Base-by-base conservation (phyloP, 1,140 invertebrate species). In the Calycopis cecrops region DNA sequence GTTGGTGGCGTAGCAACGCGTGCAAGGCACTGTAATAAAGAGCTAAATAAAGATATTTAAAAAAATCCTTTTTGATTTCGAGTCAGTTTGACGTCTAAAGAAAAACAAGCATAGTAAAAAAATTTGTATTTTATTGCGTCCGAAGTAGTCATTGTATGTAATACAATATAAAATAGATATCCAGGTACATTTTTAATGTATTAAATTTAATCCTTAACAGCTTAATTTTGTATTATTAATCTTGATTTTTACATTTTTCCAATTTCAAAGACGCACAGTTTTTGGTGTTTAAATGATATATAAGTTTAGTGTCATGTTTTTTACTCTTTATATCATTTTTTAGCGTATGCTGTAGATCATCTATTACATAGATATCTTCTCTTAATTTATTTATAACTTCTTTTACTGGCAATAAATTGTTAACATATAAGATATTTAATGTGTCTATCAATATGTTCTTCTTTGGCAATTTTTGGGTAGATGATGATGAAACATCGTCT, bases 331-430 rank as follows among this genome's bases (percentile, higher is more conserved):
- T 16, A 16, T 44, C 16, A 7, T 71, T 62, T 54, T 60, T 66
- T 0, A 71, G 50, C 17, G 62, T 7, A 3, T 35, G 52, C 57
- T 78, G 71, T 51, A 78, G 70, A 18, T 57, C 17, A 7, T 65
- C 48, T 37, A 85, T 51, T 17, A 28, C 38, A 35, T 77, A 66
- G 14, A 80, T 54, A 12, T 82, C 74, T 58, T 67, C 17, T 59
- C 63, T 79, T 37, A 83, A 61, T 34, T 55, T 53, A 38, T 62
- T 66, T 6, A 85, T 76, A 7, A 65, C 58, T 10, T 57, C 62
- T 63, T 76, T 65, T 44, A 85, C 53, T 8, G 76, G 74, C n/a
- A 83, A 12, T 18, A 85, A 55, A 54, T 74, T 73, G 8, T 82
- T 67, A 48, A 76, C 78, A 44, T 44, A 16, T 14, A 40, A 14